phyloP scores from a whole-genome alignment of 2,797 vertebrate genomes.

The Sebastes wilsoni region DNA sequence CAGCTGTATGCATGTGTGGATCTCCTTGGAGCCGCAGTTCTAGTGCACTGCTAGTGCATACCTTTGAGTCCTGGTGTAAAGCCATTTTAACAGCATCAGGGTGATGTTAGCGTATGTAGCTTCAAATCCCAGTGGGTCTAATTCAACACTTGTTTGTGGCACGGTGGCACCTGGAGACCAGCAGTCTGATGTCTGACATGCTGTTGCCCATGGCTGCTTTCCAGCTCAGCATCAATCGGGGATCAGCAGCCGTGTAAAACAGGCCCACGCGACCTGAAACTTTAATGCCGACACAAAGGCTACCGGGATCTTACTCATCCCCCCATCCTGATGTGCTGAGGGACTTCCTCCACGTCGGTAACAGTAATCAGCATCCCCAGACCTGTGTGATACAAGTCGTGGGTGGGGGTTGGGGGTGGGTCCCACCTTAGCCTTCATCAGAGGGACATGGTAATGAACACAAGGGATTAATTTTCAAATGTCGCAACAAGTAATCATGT shows the following conservation, averaged over 20 bases:
- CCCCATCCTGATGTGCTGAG: constrained; percentile 58
- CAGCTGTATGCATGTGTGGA: background rate
- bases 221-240: constrained; percentile 71
- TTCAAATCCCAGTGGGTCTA: constrained; percentile 69
- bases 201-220: constrained; percentile 85
- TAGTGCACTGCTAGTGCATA: background rate
- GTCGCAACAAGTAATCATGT: constrained; percentile 46
- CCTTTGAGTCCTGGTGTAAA: constrained; percentile 46
- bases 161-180: constrained; percentile 74
- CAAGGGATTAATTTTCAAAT: constrained; percentile 59
- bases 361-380: constrained; percentile 45
- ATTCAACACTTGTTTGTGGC: constrained; percentile 79
- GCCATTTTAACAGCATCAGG: constrained; percentile 48
- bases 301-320: constrained; percentile 22
- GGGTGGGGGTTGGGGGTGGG: background rate
- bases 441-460: constrained; percentile 49
- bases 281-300: constrained; percentile 83
- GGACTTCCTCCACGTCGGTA: constrained; percentile 54
- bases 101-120: constrained; percentile 63
- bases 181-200: constrained; percentile 77
- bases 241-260: constrained; percentile 70
- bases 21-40: background rate
- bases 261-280: constrained; percentile 80
- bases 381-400: constrained; percentile 12
- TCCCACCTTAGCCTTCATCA: constrained; percentile 29